Evolutionary conservation across 2,888 invertebrate species (phyloP), one percentile per base, ranked within the genome.

Genomic region (Eupeodes latifasciatus): DNA sequence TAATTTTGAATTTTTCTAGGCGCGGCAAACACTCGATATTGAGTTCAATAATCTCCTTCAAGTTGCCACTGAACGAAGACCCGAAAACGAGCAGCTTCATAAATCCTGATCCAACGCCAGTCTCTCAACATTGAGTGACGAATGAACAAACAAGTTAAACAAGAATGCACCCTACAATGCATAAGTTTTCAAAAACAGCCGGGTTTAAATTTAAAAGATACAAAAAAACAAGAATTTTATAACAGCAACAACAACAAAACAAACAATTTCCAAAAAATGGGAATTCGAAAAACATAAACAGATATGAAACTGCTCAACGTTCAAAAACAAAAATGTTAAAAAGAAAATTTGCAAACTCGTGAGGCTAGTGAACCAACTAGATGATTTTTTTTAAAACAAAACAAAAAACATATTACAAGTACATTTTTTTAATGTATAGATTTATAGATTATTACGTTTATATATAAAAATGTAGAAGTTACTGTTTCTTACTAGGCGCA

Each of bases 31-130:
- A 92, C 95, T 99, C 92, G 98, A 99, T 93, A 94, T 97, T 94
- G 99, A 99, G 94, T 99, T 98, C 94, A 95, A 96, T 92, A 97
- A 96, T 94, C 95, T 99, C 91, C 94, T 99, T 90, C 96, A 96
- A 91, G 94, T 95, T 89, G 98, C 97, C 91, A 98, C 98, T 85
- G 98, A 98, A 93, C 96, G 97, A 92, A 94, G 97, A 90, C 95
- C 94, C 75, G 94, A 95, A 88, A 93, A 92, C 89, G 94, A 94
- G 86, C 93, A 93, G 83, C 91, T 93, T 14, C 93, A 92, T 88
- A 94, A 94, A 90, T 94, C 94, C 91, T 94, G 94, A 94, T 94
- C 93, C 90, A 93, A 92, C 91, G 93, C 92, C 82, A 92, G 92
- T 91, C 92, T 93, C 90, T 91, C 92, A 90, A 92, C 92, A 89